Evolutionary conservation across 1,140 invertebrate species (phyloP), one percentile per base, ranked within the genome.

Genomic region (Drosophila oshimai): DNA sequence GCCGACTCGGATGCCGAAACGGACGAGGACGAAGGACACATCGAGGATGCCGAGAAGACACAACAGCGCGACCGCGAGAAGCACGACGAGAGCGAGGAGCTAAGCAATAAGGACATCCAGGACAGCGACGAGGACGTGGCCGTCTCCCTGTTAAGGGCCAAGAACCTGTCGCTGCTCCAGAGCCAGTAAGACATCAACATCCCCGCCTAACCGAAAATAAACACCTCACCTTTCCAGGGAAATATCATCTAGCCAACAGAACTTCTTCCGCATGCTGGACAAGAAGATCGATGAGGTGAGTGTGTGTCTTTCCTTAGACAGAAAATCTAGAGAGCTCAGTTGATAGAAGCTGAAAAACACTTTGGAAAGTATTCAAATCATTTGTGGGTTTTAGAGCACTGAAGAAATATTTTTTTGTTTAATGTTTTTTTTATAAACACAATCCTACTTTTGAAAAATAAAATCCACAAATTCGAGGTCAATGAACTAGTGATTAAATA

Each of bases 241-340:
- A 92, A 94, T 96, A 89, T 97, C 96, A 41, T 94, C 94, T 55
- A 97, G 96, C 91, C 96, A 97, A 91, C 93, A 96, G 81, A 96
- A 97, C 87, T 97, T 97, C 92, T 97, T 97, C 93, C 95, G 94
- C 90, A 96, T 97, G 95, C 92, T 97, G 70, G 96, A 97, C 88
- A 96, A 96, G 89, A 97, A 97, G 93, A 97, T 97, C 89, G 95
- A 96, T 91, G 95, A 95, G 91, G 96, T 97, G 93, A 93, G 93
- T 33, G n/a, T 28, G n/a, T n/a, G n/a, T 28, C 26, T 6, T 4
- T 34, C n/a, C n/a, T n/a, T n/a, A n/a, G n/a, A n/a, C n/a, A n/a
- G n/a, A n/a, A n/a, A n/a, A n/a, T n/a, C n/a, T n/a, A n/a, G n/a
- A n/a, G n/a, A n/a, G n/a, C n/a, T n/a, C n/a, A n/a, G n/a, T n/a